Conservation (phyloP, 2,113 vertebrate genomes). For the Coryphaenoides rupestris region DNA sequence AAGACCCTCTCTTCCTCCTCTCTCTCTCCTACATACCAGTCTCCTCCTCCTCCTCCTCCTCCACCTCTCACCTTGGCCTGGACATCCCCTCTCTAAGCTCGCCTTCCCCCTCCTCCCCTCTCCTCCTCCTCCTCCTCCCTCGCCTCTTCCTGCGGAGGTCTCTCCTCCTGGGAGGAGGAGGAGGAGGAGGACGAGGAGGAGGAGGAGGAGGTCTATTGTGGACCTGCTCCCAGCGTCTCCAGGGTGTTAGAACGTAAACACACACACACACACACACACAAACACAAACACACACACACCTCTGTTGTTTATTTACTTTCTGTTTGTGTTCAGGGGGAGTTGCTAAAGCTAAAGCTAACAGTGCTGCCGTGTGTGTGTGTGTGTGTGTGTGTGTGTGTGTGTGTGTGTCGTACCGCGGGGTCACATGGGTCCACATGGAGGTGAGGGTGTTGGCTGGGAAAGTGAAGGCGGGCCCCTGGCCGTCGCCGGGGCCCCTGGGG, state of each 20-base stretch:
- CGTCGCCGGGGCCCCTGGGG: slow-evolving; percentile 59
- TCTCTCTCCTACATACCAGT: slow-evolving; percentile 44
- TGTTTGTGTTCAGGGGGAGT: neutral
- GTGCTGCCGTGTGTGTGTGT: too few relatives aligned
- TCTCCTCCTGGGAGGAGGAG: slow-evolving; percentile 69
- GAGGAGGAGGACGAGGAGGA: slow-evolving; percentile 42
- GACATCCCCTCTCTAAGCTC: slow-evolving; percentile 52
- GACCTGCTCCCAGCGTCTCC: slow-evolving; percentile 43
- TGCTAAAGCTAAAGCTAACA: neutral
- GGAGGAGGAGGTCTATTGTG: slow-evolving; percentile 50
- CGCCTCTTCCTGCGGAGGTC: slow-evolving; percentile 56
- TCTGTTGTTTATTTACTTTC: neutral
- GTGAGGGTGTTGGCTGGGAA: slow-evolving; percentile 77
- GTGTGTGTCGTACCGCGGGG: slow-evolving; percentile 6
- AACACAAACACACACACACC: neutral
- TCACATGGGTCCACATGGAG: slow-evolving; percentile 37
- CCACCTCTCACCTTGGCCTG: slow-evolving; percentile 55
- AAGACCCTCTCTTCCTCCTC: slow-evolving; percentile 18
- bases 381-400: neutral
- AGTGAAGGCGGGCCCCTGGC: slow-evolving; percentile 57
- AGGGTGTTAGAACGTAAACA: slow-evolving; percentile 10
- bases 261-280: too few relatives aligned
- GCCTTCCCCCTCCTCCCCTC: slow-evolving; percentile 42
- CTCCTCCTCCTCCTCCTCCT: slow-evolving; percentile 43
- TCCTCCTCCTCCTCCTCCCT: slow-evolving; percentile 32